phyloP scores from a whole-genome alignment of 2,113 vertebrate species.

The Heteronetta atricapilla region DNA sequence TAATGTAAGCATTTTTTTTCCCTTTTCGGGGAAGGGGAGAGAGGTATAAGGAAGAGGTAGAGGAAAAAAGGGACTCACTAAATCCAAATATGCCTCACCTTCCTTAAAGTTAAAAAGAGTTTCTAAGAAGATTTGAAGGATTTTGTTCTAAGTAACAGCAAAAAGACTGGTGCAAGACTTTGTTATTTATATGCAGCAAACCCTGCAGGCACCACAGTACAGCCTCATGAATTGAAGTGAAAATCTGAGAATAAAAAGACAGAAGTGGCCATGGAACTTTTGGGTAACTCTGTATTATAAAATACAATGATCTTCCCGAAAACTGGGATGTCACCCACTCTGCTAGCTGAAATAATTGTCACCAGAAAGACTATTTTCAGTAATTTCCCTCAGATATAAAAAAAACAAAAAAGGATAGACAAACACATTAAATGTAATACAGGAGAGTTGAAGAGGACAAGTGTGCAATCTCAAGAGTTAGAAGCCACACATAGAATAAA shows the following conservation, averaged over 20 bases:
- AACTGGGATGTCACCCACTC: not conserved
- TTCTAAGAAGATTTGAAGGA: not conserved
- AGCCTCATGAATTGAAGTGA: not conserved
- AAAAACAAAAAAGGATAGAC: not conserved
- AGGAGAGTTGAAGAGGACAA: not conserved
- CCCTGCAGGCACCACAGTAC: not conserved
- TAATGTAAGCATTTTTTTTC: not conserved
- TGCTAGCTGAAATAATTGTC: not conserved
- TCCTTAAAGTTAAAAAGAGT: not conserved
- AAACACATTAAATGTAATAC: not conserved
- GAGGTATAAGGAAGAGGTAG: not conserved
- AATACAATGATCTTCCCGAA: not conserved
- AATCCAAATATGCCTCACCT: not conserved
- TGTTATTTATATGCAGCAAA: too few species aligned
- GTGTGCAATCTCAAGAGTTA: not conserved
- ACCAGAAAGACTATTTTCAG: not conserved
- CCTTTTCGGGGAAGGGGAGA: not conserved
- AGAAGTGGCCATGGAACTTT: not conserved
- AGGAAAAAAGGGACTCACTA: not conserved
- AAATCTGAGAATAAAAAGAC: not conserved
- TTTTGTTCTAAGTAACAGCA: not conserved
- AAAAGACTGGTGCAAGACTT: not conserved
- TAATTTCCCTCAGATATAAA: not conserved
- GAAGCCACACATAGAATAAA: not conserved
- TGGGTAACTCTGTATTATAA: not conserved